Evolutionary conservation across 53 echinoderm and acorn worm genomes (phyloP), one percentile per base, ranked within the genome.

Genomic region (Pentamera pediparva): DNA sequence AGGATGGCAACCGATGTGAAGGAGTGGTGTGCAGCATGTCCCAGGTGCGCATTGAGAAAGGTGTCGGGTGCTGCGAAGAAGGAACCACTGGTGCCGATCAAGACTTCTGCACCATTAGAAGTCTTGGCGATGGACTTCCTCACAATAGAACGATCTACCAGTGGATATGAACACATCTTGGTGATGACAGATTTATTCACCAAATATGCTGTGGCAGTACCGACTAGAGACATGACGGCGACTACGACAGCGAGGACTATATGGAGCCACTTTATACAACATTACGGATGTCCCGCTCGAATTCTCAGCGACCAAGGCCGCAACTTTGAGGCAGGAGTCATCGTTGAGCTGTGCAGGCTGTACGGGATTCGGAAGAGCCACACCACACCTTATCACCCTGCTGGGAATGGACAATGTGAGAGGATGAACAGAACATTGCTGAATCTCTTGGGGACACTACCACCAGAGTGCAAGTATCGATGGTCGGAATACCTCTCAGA

Each of bases 381-480:
- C 19, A 80, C 80, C 4, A 80, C 80, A 17, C 75, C 80, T 0
- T 80, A 80, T 50, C 86, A 85, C 19, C 81, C 75, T 15, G 25
- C 62, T 20, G 76, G 69, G 0, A 85, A 85, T 69, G 86, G 80
- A 15, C 80, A 75, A 43, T 85, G 86, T 37, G 80, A 85, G 60
- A 32, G 86, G 38, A 60, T 73, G 12, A 84, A 83, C 27, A 51
- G 83, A 64, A 83, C 83, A 22, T 27, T 83, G 11, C 65, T 82
- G 2, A 65, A 76, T 27, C 64, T 82, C 17, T 34, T 77, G 3
- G 69, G 77, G 24, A 83, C 83, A 0, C 39, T 83, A 37, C 53
- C 60, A 17, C 39, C 65, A 21, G 65, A 83, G 12, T 48, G 69
- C 29, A 76, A 67, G 32, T 19, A 17, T 19, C 63, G 39, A 6